Percentiles rank a stretch among this genome's conserved stretches.
Evolutionary conservation across 2,888 invertebrate species (phyloP).

Genomic region (Acanthosepion esculentum): DNA sequence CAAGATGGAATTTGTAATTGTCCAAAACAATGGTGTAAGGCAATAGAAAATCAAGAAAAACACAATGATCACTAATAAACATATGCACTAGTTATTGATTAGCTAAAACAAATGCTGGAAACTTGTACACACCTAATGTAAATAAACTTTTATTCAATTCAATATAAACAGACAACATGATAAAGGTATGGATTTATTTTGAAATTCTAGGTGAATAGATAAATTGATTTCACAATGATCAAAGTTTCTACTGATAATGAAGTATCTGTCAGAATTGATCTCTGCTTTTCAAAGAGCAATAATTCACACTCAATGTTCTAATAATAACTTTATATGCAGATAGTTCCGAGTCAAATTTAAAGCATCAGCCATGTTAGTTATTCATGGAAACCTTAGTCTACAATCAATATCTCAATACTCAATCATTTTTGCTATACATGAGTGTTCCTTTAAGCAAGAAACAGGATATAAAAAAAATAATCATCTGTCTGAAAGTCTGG

Average conservation of each 20-base stretch:
- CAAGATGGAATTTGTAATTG: no score
- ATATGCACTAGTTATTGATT: no score
- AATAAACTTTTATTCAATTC: no score
- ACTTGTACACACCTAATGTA: no score
- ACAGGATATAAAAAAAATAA: background rate
- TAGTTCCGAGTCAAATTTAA: background rate
- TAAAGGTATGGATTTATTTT: no score
- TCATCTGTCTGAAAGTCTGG: background rate
- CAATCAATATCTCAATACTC: background rate
- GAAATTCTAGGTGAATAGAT: background rate
- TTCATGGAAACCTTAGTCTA: background rate
- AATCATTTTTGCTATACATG: background rate
- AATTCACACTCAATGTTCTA: constrained; percentile 12
- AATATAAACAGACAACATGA: no score
- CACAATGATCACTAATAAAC: no score
- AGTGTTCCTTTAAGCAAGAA: background rate
- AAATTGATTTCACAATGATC: background rate
- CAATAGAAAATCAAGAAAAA: no score
- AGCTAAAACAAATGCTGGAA: no score
- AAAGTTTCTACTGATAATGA: background rate
- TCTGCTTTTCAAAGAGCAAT: background rate
- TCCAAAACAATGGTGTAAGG: no score
- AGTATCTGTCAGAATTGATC: background rate
- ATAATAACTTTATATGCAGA: constrained; percentile 11
- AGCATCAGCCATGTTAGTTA: no score